Percentiles rank a stretch among this genome's conserved stretches.
phyloP scores from a whole-genome alignment of 2,797 vertebrate species.

The Coracias cyanogaster region DNA sequence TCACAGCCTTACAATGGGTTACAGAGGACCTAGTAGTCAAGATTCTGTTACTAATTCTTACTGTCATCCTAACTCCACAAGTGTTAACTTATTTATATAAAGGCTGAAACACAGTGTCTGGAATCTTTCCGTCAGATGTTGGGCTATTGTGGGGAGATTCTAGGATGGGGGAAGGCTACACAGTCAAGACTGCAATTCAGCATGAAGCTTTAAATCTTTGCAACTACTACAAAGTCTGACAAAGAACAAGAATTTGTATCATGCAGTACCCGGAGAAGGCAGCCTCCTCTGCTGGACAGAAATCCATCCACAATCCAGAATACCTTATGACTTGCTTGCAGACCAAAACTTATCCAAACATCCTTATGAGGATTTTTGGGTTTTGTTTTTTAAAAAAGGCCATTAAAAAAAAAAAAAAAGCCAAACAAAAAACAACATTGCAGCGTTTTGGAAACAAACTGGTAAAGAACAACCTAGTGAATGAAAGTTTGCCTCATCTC shows the following conservation, averaged over 20 bases:
- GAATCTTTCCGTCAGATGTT: neutral
- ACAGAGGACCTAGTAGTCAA: neutral
- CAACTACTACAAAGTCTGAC: neutral
- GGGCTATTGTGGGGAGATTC: neutral
- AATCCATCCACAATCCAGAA: neutral
- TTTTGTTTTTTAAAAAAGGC: neutral
- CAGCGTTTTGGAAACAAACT: neutral
- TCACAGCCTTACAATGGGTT: neutral
- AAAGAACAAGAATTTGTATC: neutral
- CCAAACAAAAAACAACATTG: neutral
- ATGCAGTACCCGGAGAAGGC: neutral
- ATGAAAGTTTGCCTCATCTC: neutral
- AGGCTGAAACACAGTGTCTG: neutral
- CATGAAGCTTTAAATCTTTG: neutral
- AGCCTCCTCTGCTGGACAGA: neutral
- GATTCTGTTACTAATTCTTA: neutral
- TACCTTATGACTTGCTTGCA: neutral
- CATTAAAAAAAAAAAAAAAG: neutral
- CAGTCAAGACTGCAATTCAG: neutral
- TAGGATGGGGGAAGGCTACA: neutral
- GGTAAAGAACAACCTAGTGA: neutral
- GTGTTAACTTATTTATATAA: neutral
- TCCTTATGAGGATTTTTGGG: neutral
- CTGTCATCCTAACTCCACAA: neutral
- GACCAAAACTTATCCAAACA: neutral